Conservation (phyloP, 2,797 vertebrate genomes). For the Bryconaethiops microstoma region DNA sequence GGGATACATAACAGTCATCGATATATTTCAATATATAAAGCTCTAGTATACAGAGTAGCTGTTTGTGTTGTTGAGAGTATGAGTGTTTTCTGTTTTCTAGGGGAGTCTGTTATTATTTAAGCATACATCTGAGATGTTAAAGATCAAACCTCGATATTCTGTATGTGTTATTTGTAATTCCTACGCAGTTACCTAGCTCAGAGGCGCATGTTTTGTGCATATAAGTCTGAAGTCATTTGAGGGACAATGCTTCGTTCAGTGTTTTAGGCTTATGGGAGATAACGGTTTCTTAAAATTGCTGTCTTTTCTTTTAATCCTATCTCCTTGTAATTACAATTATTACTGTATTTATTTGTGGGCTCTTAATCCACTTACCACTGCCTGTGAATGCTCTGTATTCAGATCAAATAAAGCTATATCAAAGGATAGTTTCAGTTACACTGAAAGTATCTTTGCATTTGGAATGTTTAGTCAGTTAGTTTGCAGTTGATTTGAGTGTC, state of each 20-base stretch:
- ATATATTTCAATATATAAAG: slow-evolving; percentile 5
- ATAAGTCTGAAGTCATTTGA: slow-evolving; percentile 36
- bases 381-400: slow-evolving; percentile 40
- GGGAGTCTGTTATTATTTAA: slow-evolving; percentile 34
- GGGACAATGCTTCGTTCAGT: slow-evolving; percentile 1
- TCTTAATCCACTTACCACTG: slow-evolving; percentile 49
- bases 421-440: slow-evolving; percentile 9
- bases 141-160: slow-evolving; percentile 25
- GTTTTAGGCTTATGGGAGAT: slow-evolving; percentile 27
- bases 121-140: slow-evolving; percentile 33
- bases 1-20: not conserved
- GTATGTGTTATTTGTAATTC: slow-evolving; percentile 12
- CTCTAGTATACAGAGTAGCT: slow-evolving; percentile 4
- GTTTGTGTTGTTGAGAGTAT: slow-evolving; percentile 16
- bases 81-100: slow-evolving; percentile 24
- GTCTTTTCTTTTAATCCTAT: slow-evolving; percentile 42
- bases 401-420: slow-evolving; percentile 49
- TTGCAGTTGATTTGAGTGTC: not conserved
- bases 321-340: slow-evolving; percentile 44
- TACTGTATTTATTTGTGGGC: slow-evolving; percentile 57
- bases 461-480: not conserved
- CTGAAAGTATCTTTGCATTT: not conserved
- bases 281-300: slow-evolving; percentile 17
- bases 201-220: slow-evolving; percentile 31
- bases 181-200: slow-evolving; percentile 29